Percentiles rank a stretch among this genome's conserved stretches.
phyloP scores from a whole-genome alignment of 2,888 invertebrate species.

The Herminia tarsipennalis region DNA sequence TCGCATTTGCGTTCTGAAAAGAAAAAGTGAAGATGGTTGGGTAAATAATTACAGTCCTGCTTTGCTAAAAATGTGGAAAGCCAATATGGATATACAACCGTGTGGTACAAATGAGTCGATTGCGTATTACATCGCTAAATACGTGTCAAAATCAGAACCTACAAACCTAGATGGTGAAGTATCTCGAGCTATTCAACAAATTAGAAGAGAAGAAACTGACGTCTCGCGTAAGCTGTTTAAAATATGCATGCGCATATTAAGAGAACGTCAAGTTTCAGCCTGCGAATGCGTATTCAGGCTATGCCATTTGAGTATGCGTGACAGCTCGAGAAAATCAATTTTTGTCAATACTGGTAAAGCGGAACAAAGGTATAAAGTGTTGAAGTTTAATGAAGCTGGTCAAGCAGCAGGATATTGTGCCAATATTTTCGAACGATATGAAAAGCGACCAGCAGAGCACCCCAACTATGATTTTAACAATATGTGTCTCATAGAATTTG shows the following conservation, averaged over 20 bases:
- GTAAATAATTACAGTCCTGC: background rate
- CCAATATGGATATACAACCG: background rate
- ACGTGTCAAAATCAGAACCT: background rate
- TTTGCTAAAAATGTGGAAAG: background rate
- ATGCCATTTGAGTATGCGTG: background rate
- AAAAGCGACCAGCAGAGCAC: too few species aligned
- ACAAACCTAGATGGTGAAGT: background rate
- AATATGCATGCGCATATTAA: background rate
- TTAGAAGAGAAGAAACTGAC: background rate
- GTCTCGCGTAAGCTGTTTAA: background rate
- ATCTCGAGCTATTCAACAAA: background rate
- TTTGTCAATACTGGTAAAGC: background rate
- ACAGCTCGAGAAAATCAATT: background rate
- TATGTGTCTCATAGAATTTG: too few species aligned
- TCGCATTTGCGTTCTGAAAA: background rate
- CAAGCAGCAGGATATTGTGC: too few species aligned
- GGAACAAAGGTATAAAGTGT: background rate
- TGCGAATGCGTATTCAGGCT: background rate
- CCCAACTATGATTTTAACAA: too few species aligned
- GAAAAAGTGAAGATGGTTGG: background rate
- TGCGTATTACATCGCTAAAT: slow-evolving; percentile 1
- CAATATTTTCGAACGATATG: too few species aligned
- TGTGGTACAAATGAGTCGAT: background rate
- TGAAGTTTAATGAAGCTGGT: background rate
- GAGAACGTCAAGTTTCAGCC: background rate